phyloP scores from a whole-genome alignment of 2,797 vertebrate species.

The Anolis apletophallus region DNA sequence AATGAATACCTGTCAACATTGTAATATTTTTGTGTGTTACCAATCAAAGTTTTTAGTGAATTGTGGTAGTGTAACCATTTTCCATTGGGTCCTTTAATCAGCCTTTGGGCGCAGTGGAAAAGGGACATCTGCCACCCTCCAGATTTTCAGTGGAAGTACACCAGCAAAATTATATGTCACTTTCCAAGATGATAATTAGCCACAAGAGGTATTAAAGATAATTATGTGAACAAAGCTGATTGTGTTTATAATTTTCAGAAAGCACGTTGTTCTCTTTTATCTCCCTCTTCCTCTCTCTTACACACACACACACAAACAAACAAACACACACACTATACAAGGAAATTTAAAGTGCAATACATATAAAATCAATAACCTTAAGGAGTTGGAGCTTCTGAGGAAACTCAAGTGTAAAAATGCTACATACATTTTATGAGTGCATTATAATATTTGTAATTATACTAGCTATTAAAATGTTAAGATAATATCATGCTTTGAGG shows the following conservation, averaged over 20 bases:
- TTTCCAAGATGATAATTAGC: no score
- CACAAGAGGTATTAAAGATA: not conserved
- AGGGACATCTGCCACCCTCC: no score
- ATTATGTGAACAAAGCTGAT: not conserved
- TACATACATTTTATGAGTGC: not conserved
- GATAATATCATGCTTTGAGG: slow-evolving; percentile 15
- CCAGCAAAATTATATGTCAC: no score
- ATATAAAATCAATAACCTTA: not conserved
- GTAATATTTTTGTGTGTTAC: not conserved
- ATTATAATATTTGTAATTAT: slow-evolving; percentile 18
- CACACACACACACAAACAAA: no score
- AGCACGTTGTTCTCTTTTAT: not conserved
- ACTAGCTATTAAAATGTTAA: slow-evolving; percentile 5
- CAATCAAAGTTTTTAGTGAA: no score
- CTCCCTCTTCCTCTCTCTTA: not conserved
- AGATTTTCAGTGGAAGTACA: not conserved
- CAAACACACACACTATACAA: not conserved
- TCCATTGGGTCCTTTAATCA: no score
- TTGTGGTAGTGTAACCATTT: no score
- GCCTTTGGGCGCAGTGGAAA: no score
- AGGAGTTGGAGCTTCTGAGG: not conserved
- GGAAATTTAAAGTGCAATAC: not conserved
- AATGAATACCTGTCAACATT: not conserved
- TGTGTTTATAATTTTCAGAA: not conserved
- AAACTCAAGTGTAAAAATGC: not conserved